Percentiles rank a stretch among this genome's conserved stretches.
phyloP scores from a whole-genome alignment of 2,888 invertebrate species.

The Leucophora obtusa region DNA sequence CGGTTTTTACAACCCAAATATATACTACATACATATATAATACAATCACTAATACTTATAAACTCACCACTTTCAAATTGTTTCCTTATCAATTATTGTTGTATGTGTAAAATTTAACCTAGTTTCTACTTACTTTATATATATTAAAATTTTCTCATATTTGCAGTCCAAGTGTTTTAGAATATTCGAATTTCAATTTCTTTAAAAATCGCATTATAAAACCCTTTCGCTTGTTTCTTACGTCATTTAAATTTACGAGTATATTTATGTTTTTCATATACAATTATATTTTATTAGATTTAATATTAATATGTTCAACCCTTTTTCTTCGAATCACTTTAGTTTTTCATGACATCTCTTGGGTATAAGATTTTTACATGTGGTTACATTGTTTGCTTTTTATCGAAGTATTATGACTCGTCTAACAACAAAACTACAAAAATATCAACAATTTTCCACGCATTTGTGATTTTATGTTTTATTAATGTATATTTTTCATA shows the following conservation, averaged over 20 bases:
- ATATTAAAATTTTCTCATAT: too few species aligned
- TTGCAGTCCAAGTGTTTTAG: neutral
- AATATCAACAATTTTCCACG: constrained; percentile 49
- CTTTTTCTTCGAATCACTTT: constrained; percentile 30
- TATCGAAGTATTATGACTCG: constrained; percentile 27
- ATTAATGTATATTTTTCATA: neutral
- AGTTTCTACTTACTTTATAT: constrained; percentile 25
- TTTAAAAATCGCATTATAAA: constrained; percentile 42
- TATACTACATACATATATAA: constrained; percentile 32
- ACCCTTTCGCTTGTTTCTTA: constrained; percentile 35
- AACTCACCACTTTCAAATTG: constrained; percentile 46
- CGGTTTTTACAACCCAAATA: constrained; percentile 70
- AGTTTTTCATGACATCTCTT: constrained; percentile 27
- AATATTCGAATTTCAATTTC: constrained; percentile 48
- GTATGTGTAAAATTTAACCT: constrained; percentile 41
- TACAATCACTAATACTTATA: constrained; percentile 27
- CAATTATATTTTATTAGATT: constrained; percentile 64
- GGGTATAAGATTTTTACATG: constrained; percentile 25
- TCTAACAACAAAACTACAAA: constrained; percentile 50
- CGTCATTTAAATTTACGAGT: constrained; percentile 39
- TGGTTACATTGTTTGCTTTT: constrained; percentile 4
- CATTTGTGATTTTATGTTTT: constrained; percentile 46
- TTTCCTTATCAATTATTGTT: constrained; percentile 43
- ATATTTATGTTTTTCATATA: constrained; percentile 49
- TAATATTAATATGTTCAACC: constrained; percentile 59